Evolutionary conservation across 2,113 vertebrate species (phyloP), one percentile per base, ranked within the genome.

Genomic region (Platysteira castanea): DNA sequence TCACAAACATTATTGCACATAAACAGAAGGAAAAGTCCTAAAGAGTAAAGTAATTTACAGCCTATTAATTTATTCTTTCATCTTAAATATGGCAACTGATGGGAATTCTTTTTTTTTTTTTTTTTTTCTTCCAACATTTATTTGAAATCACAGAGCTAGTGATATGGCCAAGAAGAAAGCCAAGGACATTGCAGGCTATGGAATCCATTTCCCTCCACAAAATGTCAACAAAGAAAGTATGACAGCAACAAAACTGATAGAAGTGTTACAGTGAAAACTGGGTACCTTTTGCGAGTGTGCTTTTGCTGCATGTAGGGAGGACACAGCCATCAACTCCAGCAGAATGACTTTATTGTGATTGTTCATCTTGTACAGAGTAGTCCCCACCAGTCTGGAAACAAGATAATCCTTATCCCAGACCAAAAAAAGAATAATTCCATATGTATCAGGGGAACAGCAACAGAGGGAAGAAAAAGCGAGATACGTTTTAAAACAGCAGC

Each of bases 1-100:
- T 98, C 95, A 97, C 98, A 96, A 96, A 97, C 96, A 96, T 95
- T 97, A 97, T 97, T 97, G 97, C 98, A 98, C 98, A 98, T 90
- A 97, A 98, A 97, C 95, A 93, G 96, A 94, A 95, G 92, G 96
- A 84, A 93, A 97, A 77, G 50, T 92, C 91, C 93, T 95, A 96
- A 97, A 96, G 93, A 96, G 92, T 88, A 94, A 97, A 97, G 90
- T 93, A 95, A 97, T 94, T 97, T 97, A 97, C 96, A 97, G 94
- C 31, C 95, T 97, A 97, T 82, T 93, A 84, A 91, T 79, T 97
- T 97, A 97, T 60, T 73, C 71, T 97, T 97, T 97, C 69, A 94
- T 93, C 93, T 96, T 97, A 97, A 97, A 96, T 94, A 97, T 95
- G 95, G 94, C 77, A 96, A 94, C 76, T 91, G 79, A 96, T 93